A percentile compares a stretch with the other conserved stretches of the same genome.
Conservation (phyloP, 1,140 invertebrate genomes). For the Cyrtorhinus lividipennis region DNA sequence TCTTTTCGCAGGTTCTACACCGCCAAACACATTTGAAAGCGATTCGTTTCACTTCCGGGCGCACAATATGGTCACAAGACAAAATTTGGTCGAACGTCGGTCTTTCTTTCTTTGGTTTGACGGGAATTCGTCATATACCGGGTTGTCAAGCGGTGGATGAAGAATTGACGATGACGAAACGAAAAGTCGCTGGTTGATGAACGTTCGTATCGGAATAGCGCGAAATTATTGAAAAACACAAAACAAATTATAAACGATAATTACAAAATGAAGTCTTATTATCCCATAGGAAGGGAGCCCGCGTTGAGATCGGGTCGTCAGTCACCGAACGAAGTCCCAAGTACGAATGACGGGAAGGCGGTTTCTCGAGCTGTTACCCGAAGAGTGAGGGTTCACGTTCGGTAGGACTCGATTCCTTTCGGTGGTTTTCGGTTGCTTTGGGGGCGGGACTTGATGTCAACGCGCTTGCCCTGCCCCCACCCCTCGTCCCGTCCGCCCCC, state of each 20-base stretch:
- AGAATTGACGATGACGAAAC: too few relatives aligned
- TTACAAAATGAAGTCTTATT: not conserved
- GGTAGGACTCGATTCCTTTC: conserved; percentile 6
- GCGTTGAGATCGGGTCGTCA: not conserved
- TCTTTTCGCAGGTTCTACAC: conserved; percentile 24
- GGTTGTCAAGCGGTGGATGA: too few relatives aligned
- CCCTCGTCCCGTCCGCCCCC: not conserved
- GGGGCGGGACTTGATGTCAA: conserved; percentile 6
- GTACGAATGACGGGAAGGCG: conserved; percentile 3
- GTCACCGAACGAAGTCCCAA: conserved; percentile 3
- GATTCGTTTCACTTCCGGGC: not conserved
- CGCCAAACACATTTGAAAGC: conserved; percentile 3
- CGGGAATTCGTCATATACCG: too few relatives aligned
- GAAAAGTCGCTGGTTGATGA: too few relatives aligned
- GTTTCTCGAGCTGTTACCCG: not conserved
- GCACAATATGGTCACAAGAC: too few relatives aligned
- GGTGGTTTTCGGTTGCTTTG: not conserved
- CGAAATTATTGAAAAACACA: not conserved
- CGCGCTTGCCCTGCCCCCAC: conserved; percentile 2
- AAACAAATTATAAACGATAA: not conserved
- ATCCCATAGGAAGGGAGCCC: not conserved
- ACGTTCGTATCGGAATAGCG: too few relatives aligned
- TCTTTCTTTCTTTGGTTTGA: too few relatives aligned
- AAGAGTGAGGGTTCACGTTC: conserved; percentile 11
- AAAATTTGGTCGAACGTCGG: too few relatives aligned